Percentiles rank a stretch among this genome's conserved stretches.
These are phyloP conservation scores for Pagrus major DNA, from an alignment of 2,113 vertebrate genomes.

Conservation along the genomic window DNA sequence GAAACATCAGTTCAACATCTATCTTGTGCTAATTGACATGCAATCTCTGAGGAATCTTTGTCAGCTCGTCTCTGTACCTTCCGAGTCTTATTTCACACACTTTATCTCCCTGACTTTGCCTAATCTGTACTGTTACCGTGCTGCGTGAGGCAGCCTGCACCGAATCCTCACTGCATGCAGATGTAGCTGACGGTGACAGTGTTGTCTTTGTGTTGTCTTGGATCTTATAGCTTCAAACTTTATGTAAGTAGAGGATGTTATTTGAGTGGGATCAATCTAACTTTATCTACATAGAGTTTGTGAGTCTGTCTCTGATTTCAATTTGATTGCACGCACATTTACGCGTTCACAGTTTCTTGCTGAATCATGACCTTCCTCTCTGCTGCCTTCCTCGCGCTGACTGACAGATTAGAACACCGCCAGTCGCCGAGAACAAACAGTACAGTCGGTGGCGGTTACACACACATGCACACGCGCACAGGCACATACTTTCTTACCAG, in stretches of 20 bases:
- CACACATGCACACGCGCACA: background rate
- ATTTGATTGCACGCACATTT: conserved; percentile 20
- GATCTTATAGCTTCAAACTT: background rate
- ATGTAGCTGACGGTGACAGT: background rate
- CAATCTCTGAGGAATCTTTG: conserved; percentile 1
- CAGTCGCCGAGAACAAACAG: conserved; percentile 38
- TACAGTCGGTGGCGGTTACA: background rate
- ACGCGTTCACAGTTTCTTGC: conserved; percentile 37
- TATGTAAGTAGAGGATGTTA: background rate
- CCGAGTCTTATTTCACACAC: background rate
- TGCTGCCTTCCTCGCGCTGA: conserved; percentile 40
- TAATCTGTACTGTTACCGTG: conserved; percentile 2
- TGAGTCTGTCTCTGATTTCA: conserved; percentile 3
- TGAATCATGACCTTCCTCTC: conserved; percentile 68
- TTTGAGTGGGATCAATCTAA: background rate
- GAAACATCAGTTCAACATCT: background rate
- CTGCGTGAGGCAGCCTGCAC: background rate
- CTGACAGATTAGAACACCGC: conserved; percentile 51
- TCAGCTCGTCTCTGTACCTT: background rate
- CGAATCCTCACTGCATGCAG: background rate
- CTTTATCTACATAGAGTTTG: background rate
- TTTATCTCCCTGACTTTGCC: conserved; percentile 28
- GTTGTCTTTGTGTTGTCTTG: background rate
- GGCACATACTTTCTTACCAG: conserved; percentile 20
- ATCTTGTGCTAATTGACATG: background rate